Base-by-base conservation (phyloP, 2,888 invertebrate species). In the Rosalia funebris region DNA sequence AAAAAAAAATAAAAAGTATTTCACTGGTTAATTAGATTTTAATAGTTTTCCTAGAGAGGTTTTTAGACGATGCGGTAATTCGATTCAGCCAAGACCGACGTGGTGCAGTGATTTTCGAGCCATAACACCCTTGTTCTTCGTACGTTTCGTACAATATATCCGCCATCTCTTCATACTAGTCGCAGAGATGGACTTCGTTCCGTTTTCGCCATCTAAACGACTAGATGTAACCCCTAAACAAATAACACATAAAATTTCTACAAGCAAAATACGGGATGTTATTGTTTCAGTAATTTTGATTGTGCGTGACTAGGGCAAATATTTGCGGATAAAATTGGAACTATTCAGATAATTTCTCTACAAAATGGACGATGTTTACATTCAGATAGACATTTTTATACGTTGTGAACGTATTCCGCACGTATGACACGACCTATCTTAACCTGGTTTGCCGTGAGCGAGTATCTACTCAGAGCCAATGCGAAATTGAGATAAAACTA, bases 151-250 rank as follows among this genome's bases (percentile, higher is more conserved):
- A 73, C 80, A 81, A 67, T 80, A 82, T 65, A 79, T 74, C 69
- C 75, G 77, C 82, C 82, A 81, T 81, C 76, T 80, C 78, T 78
- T 81, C 82, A 82, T 82, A 74, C 76, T 80, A 75, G 50, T 57
- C 47, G 65, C 57, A 58, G 60, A 41, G 37, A 62, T 32, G 42
- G 41, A 32, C 15, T 65, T 37, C 57, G 41, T 46, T 62, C 62
- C 55, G 56, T 59, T 63, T 54, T 70, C 63, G 57, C 68, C 68
- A 69, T 69, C 56, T 60, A 65, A 59, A 15, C 36, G 42, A 17
- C 11, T 42, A 41, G 42, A 14, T 9, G 52, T 5, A 17, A 16
- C 15, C 42, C 52, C 52, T 53, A 42, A 25, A 53, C 42, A 53
- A 15, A 53, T 17, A 53, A 41, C 11, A 53, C 9, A 32, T 46